Evolutionary conservation across 2,888 invertebrate species (phyloP).

Genomic region (Junonia oenone): DNA sequence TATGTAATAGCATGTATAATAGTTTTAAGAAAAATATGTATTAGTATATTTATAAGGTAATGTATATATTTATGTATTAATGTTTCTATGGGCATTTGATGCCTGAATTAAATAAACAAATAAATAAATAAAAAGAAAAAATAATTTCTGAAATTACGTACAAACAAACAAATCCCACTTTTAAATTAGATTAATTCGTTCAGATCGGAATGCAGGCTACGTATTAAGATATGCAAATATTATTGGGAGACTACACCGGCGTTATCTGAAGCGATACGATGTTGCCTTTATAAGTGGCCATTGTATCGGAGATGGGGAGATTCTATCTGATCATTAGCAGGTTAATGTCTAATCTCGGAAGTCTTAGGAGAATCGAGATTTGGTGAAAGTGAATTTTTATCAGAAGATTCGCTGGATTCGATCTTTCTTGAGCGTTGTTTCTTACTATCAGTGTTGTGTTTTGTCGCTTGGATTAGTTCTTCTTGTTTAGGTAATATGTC

Average conservation of each 20-base stretch:
- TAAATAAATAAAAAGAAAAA: too few species aligned
- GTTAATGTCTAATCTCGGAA: conserved; percentile 6
- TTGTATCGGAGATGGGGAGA: conserved; percentile 48
- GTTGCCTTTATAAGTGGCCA: conserved; percentile 38
- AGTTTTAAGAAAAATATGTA: too few species aligned
- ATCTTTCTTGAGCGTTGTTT: neutral
- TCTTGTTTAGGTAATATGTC: too few species aligned
- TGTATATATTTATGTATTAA: too few species aligned
- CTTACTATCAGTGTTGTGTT: neutral
- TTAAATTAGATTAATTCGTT: conserved; percentile 37
- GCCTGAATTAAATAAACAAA: too few species aligned
- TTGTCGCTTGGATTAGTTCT: too few species aligned
- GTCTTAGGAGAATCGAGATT: conserved; percentile 5
- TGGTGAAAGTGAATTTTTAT: conserved; percentile 17
- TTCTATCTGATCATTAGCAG: conserved; percentile 27
- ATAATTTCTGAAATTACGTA: too few species aligned
- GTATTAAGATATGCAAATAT: conserved; percentile 71
- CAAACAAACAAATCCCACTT: conserved; percentile 17
- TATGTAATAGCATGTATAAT: too few species aligned
- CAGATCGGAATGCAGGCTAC: conserved; percentile 38
- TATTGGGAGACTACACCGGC: conserved; percentile 52
- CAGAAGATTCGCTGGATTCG: neutral
- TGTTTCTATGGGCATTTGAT: too few species aligned
- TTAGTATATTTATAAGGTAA: too few species aligned
- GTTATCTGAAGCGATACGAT: conserved; percentile 56